Conservation (phyloP, 2,797 vertebrate species). For the Amphiprion clarkii region DNA sequence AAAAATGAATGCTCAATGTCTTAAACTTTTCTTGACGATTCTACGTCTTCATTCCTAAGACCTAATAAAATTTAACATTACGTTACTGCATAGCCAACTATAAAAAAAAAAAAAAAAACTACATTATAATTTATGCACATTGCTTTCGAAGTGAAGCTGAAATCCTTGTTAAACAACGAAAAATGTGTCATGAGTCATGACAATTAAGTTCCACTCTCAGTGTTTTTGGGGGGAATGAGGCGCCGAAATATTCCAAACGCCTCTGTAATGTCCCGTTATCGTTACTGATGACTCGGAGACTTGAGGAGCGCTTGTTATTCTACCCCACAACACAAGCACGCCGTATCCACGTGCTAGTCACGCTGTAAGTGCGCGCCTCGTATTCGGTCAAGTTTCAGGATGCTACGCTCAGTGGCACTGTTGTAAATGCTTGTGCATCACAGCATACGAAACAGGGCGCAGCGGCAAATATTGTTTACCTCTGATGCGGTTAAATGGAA, state of each 20-base stretch:
- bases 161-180: not conserved
- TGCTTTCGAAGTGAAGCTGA: not conserved
- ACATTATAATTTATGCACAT: not conserved
- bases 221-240: not conserved
- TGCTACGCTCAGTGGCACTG: not conserved
- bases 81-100: not conserved
- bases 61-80: not conserved
- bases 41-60: not conserved
- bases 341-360: slow-evolving; percentile 42
- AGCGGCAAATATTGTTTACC: not conserved
- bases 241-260: not conserved
- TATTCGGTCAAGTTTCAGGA: slow-evolving; percentile 42
- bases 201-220: not conserved
- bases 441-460: slow-evolving; percentile 15
- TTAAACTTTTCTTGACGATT: not conserved
- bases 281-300: slow-evolving; percentile 29
- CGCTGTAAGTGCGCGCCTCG: slow-evolving; percentile 26
- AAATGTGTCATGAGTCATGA: not conserved
- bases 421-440: slow-evolving; percentile 21
- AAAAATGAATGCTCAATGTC: not conserved
- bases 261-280: not conserved
- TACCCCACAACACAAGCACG: slow-evolving; percentile 47
- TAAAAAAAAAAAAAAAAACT: not conserved
- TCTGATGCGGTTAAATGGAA: not conserved
- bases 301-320: slow-evolving; percentile 16